Conservation (phyloP, 1,140 invertebrate genomes). For the Euura saliciscinereae region DNA sequence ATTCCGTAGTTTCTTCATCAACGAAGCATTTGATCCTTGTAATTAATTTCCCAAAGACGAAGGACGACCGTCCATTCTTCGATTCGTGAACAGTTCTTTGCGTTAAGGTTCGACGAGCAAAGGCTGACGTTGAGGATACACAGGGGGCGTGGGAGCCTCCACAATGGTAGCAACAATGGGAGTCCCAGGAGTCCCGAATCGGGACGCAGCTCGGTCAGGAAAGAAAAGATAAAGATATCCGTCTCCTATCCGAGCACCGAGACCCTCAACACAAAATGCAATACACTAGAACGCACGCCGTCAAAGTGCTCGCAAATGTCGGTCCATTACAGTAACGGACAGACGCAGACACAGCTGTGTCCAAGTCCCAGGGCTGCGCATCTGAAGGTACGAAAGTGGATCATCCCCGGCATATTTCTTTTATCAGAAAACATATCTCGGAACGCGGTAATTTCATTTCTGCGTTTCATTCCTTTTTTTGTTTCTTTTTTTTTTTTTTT, state of each 20-base stretch:
- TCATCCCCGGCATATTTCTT: background rate
- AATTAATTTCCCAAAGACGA: too few species aligned
- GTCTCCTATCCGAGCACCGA: slow-evolving; percentile 83
- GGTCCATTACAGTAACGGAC: slow-evolving; percentile 54
- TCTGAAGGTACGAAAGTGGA: slow-evolving; percentile 43
- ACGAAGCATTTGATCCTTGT: background rate
- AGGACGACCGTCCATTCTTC: too few species aligned
- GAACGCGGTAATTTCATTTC: background rate
- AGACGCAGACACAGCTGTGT: slow-evolving; percentile 52
- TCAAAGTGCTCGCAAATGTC: slow-evolving; percentile 51
- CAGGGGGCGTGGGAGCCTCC: slow-evolving; percentile 72
- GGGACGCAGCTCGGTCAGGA: slow-evolving; percentile 57
- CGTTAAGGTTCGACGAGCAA: slow-evolving; percentile 77
- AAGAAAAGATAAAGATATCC: slow-evolving; percentile 80
- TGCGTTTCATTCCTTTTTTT: slow-evolving; percentile 1
- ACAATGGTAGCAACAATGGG: slow-evolving; percentile 65
- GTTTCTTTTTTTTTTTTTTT: background rate
- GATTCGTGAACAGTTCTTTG: slow-evolving; percentile 3
- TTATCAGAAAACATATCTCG: background rate
- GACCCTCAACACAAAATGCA: slow-evolving; percentile 65
- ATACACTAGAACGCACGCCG: slow-evolving; percentile 51
- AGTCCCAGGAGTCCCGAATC: slow-evolving; percentile 48
- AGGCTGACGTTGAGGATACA: slow-evolving; percentile 91
- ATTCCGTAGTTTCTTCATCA: background rate
- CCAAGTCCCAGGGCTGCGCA: slow-evolving; percentile 46